phyloP scores from a whole-genome alignment of 2,113 vertebrate species.

The Erpornis zantholeuca region DNA sequence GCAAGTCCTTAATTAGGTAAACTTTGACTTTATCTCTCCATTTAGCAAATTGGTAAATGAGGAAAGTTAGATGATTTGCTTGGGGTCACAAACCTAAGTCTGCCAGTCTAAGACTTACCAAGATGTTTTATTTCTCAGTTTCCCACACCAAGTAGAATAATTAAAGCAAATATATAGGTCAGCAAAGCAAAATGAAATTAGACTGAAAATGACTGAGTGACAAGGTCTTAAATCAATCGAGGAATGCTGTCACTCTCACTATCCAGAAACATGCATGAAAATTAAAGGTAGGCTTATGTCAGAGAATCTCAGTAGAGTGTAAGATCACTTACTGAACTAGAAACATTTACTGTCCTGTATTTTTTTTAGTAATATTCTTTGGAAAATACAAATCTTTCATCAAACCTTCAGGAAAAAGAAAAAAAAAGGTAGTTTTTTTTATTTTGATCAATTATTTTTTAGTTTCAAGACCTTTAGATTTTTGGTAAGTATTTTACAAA shows the following conservation, averaged over 20 bases:
- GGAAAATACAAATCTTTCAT: not conserved
- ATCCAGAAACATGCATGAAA: not conserved
- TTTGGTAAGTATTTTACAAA: not conserved
- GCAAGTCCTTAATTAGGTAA: not conserved
- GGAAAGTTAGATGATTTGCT: not conserved
- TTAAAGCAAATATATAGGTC: not conserved
- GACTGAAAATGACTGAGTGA: not conserved
- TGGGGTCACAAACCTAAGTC: not conserved
- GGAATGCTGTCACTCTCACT: not conserved
- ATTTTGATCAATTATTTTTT: not conserved
- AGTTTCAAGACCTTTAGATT: not conserved
- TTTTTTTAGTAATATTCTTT: not conserved
- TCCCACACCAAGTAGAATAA: not conserved
- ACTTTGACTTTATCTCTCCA: not conserved
- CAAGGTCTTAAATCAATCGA: not conserved
- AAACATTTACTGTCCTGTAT: not conserved
- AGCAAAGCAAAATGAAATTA: not conserved
- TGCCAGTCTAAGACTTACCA: not conserved
- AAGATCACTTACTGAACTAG: not conserved
- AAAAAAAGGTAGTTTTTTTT: rapidly evolving
- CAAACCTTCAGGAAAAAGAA: not conserved
- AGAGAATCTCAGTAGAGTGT: not conserved
- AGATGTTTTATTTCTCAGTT: not conserved
- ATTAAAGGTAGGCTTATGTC: not conserved
- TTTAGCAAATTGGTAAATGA: not conserved